Conservation (phyloP, 2,797 vertebrate genomes). For the Enteromius paludinosus region DNA sequence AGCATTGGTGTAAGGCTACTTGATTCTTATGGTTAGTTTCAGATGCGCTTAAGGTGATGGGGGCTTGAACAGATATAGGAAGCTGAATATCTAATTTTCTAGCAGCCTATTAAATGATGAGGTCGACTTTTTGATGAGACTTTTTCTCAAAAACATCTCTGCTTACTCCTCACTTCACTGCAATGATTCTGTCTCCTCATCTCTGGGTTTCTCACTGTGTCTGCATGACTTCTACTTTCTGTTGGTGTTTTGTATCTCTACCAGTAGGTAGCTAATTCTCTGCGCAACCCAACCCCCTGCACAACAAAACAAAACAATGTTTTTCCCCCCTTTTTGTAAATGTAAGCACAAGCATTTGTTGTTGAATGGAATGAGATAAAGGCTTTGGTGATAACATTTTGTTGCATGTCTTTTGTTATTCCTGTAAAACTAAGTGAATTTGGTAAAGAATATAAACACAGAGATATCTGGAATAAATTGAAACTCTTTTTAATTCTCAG, state of each 20-base stretch:
- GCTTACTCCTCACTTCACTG: conserved; percentile 25
- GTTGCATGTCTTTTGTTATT: conserved; percentile 23
- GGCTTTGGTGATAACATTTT: conserved; percentile 38
- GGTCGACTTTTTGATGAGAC: neutral
- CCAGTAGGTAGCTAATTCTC: conserved; percentile 8
- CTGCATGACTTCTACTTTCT: conserved; percentile 43
- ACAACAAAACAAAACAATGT: neutral
- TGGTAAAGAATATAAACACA: neutral
- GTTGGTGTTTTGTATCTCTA: conserved; percentile 39
- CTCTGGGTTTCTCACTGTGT: conserved; percentile 46
- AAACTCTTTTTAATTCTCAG: neutral
- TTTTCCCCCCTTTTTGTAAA: conserved; percentile 33
- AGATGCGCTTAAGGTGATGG: neutral
- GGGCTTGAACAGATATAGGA: neutral
- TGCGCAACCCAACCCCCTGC: no score
- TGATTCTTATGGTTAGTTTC: neutral
- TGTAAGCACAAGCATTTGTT: conserved; percentile 46
- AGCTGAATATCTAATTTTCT: neutral
- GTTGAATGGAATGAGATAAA: conserved; percentile 53
- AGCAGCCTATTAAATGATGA: neutral
- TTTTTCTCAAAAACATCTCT: neutral
- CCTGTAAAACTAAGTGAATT: neutral
- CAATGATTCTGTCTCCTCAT: conserved; percentile 24
- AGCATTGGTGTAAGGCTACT: neutral
- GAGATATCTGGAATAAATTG: neutral